Base-by-base conservation (phyloP, 2,113 vertebrate species). In the Crocuta crocuta region DNA sequence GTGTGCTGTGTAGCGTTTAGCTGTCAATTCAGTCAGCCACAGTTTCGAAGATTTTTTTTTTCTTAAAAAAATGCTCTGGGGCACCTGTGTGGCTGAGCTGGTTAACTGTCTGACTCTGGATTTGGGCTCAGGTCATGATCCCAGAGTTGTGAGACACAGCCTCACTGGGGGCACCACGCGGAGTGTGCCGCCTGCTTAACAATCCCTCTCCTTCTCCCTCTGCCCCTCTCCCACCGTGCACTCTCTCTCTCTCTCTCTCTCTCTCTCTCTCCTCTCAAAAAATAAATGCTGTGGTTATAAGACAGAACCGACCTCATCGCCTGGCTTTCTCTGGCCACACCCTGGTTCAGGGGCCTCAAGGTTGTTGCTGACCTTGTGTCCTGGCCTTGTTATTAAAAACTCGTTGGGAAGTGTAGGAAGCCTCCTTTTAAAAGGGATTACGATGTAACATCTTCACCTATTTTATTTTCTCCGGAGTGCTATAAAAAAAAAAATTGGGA, bases 401-500 rank as follows among this genome's bases (percentile, higher is more conserved):
- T 73, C 10, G 7, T 74, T 84, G 45, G 79, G 45, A 66, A 68
- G 71, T 58, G 58, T 10, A 93, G 58, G 48, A 79, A 45, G 8
- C 50, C 24, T 81, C 68, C 35, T 80, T 61, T 80, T 65, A 12
- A 81, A 68, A 74, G 24, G n/a, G 21, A 76, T 80, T 50, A 68
- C 48, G 31, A n/a, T 24, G 45, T 4, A 94, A 5, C 28, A 39
- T 65, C 95, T 82, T 50, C 48, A 74, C 31, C 2, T 68, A 50
- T 23, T 91, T 93, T 94, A 8, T 31, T 61, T 88, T 70, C 53
- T 55, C 12, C 7, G 68, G 89, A 73, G 74, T 55, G 73, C 28
- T 11, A 19, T 55, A 66, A 31, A 83, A 4, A 83, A 4, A 33
- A 94, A 87, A 50, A 11, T n/a, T 48, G 58, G 19, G 19, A 66